These are phyloP conservation scores for Netelia inedita DNA, from an alignment of 2,888 invertebrate genomes.

Conservation along the genomic window DNA sequence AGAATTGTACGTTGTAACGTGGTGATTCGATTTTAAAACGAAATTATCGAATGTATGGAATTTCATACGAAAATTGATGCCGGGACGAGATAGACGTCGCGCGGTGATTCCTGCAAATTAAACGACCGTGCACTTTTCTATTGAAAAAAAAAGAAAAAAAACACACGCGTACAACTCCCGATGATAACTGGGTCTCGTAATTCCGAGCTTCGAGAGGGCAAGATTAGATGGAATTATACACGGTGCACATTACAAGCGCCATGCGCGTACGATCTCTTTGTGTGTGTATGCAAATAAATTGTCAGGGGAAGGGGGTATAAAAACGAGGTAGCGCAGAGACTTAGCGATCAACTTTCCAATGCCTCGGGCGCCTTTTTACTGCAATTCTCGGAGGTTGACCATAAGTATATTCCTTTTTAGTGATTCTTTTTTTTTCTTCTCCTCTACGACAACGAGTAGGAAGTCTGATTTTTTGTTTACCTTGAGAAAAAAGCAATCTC, in stretches of 20 bases:
- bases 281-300: constrained; percentile 15
- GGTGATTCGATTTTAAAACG: no score
- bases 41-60: neutral
- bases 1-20: no score
- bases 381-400: constrained; percentile 30
- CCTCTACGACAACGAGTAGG: neutral
- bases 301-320: constrained; percentile 1
- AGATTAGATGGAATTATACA: constrained; percentile 35
- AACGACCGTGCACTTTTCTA: neutral
- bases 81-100: neutral
- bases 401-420: neutral
- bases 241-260: constrained; percentile 2
- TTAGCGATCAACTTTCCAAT: constrained; percentile 47
- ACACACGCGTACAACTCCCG: no score
- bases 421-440: neutral
- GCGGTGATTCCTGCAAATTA: neutral
- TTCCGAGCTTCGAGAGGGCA: constrained; percentile 10
- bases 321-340: constrained; percentile 18
- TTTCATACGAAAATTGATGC: neutral
- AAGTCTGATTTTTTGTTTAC: neutral
- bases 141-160: constrained; percentile 3
- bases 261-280: neutral
- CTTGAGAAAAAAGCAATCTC: neutral
- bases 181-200: constrained; percentile 9
- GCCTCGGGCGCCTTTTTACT: constrained; percentile 42